phyloP scores from a whole-genome alignment of 2,797 vertebrate species.

The Lacerta viridis region DNA sequence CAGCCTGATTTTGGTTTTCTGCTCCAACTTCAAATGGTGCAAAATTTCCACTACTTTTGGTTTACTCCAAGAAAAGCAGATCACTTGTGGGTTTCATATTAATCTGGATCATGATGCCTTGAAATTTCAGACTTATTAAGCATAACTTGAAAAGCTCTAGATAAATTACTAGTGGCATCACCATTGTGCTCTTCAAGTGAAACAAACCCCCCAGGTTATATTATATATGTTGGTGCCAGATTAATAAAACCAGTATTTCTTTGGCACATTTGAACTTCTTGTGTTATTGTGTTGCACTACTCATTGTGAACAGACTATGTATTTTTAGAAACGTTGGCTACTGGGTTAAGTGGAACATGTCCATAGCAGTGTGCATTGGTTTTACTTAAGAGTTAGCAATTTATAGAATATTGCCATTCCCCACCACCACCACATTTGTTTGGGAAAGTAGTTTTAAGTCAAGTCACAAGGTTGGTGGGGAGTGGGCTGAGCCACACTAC shows the following conservation, averaged over 20 bases:
- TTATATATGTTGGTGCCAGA: neutral
- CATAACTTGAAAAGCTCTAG: slow-evolving; percentile 9
- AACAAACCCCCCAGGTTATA: slow-evolving; percentile 25
- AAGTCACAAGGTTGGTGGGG: neutral
- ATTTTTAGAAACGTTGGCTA: slow-evolving; percentile 2
- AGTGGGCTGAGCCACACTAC: neutral
- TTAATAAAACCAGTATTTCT: slow-evolving; percentile 24
- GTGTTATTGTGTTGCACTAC: slow-evolving; percentile 15
- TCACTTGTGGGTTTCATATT: neutral
- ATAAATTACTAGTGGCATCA: slow-evolving; percentile 22
- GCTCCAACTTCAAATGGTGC: neutral
- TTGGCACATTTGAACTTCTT: slow-evolving; percentile 14
- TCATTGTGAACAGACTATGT: neutral
- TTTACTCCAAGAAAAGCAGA: neutral
- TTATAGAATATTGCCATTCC: neutral
- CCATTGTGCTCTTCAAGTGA: slow-evolving; percentile 4
- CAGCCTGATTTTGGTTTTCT: neutral
- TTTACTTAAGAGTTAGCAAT: neutral
- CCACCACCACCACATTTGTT: neutral
- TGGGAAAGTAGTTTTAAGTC: neutral
- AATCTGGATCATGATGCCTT: slow-evolving; percentile 24
- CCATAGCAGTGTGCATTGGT: neutral
- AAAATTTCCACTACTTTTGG: neutral
- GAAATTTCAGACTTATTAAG: neutral
- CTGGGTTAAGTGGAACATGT: neutral